Base-by-base conservation (phyloP, 1,140 invertebrate species). In the Leptopilina clavipes region DNA sequence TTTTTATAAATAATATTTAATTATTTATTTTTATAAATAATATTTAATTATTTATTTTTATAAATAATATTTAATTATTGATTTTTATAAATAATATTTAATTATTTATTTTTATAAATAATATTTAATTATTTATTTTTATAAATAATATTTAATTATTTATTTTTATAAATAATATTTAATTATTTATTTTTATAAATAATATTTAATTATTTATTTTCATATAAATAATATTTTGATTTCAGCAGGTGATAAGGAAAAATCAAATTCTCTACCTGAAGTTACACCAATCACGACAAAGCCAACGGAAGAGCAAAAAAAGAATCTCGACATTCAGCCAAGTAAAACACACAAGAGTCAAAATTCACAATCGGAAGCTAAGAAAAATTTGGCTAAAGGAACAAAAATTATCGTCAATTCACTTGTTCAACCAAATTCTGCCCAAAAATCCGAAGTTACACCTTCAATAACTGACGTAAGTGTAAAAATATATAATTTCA, bases 371-470 rank as follows among this genome's bases (percentile, higher is more conserved):
- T 77, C 74, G 7, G 86, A 88, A 65, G 87, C 85, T 25, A 89
- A 88, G 76, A 89, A 90, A 71, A 79, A 79, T 45, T 76, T 76
- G 52, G 43, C 75, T 19, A 90, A 88, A 82, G 85, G 78, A 10
- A 83, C 87, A 9, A 90, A 89, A 75, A 80, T 89, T 18, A 79
- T 89, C 9, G 85, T 90, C 0, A 88, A 89, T 80, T 90, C 89
- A 1, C 80, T 88, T 2, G 75, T 86, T 17, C 83, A 89, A 17
- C 81, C 87, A 37, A 87, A 84, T 25, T 74, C 78, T 22, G 76
- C 83, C 40, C 77, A 84, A 71, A 8, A 82, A 83, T 0, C 65
- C 81, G 31, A 79, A 77, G 40, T 44, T 72, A 5, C 31, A n/a
- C 2, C 72, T 25, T 70, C 56, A 2, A 86, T 84, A 65, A 81